Evolutionary conservation across 1,140 invertebrate genomes (phyloP), one percentile per base, ranked within the genome.

Genomic region (Zaprionus kolodkinae): DNA sequence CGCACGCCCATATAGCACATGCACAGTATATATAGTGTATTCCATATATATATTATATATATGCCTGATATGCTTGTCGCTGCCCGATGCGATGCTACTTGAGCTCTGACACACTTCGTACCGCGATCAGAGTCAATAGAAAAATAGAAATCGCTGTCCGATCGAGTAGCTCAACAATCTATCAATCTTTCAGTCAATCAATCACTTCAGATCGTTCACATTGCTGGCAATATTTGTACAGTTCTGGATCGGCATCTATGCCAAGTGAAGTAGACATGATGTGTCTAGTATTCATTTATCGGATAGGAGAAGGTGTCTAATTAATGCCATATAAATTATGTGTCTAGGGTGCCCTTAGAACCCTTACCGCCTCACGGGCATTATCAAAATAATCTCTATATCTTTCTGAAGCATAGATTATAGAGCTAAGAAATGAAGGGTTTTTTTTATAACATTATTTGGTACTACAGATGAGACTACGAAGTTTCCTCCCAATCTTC

Each of bases 101-200:
- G 71, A 88, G 80, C 72, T 89, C 80, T 88, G 84, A 89, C 84
- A 88, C 71, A 89, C 40, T 45, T 45, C 40, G 40, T 6, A 40
- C 13, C 13, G 38, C 60, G 56, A 9, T 21, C 25, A 43, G 45
- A 56, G 36, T 69, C 11, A 48, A 50, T 36, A 48, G 55, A 36
- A 45, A 45, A 15, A 45, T 17, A 45, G n/a, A 45, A 45, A 45
- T 45, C 40, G 40, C 7, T n/a, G 40, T 6, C 40, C 40, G 40
- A 45, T 45, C 40, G 7, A 45, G 40, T 45, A 45, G 40, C 40
- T 15, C 3, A 17, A 15, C 45, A 48, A 48, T 17, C 48, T 45
- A 43, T 55, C 55, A 68, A 48, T 48, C 45, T 21, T 10, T 52
- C 57, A 61, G 48, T 25, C 43, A 15, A 9, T n/a, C 56, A 30